These are phyloP conservation scores for Melanchra persicariae DNA, from an alignment of 2,888 invertebrate species.

Conservation along the genomic window DNA sequence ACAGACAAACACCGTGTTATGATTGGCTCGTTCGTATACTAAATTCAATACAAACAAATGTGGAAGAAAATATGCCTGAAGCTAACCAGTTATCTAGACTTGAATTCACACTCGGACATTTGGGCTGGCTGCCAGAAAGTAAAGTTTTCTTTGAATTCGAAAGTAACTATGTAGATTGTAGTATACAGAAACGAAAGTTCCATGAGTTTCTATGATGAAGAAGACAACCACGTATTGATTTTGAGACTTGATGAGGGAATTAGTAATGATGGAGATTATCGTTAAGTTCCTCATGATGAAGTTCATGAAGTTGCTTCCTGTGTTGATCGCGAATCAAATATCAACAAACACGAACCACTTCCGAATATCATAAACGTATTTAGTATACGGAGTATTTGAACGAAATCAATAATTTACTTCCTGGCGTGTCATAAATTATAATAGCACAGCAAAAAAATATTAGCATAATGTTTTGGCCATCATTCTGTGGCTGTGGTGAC, in stretches of 20 bases:
- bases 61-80: slow-evolving; percentile 14
- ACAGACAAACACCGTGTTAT: slow-evolving; percentile 26
- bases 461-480: neutral
- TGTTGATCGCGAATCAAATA: slow-evolving; percentile 51
- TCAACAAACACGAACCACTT: slow-evolving; percentile 36
- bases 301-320: slow-evolving; percentile 61
- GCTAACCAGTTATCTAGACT: slow-evolving; percentile 10
- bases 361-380: slow-evolving; percentile 36
- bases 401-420: slow-evolving; percentile 26
- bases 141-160: slow-evolving; percentile 17
- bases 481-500: slow-evolving; percentile 25
- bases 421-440: slow-evolving; percentile 11
- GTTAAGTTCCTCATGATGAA: slow-evolving; percentile 19
- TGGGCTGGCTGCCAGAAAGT: slow-evolving; percentile 35
- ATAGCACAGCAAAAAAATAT: slow-evolving; percentile 4
- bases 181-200: slow-evolving; percentile 10
- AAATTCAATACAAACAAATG: slow-evolving; percentile 28
- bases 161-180: neutral
- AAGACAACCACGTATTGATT: neutral
- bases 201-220: neutral
- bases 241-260: neutral
- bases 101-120: slow-evolving; percentile 17
- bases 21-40: slow-evolving; percentile 21
- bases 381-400: slow-evolving; percentile 14
- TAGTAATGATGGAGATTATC: neutral